Evolutionary conservation across 2,888 invertebrate species (phyloP).

Genomic region (Torymus aiolomorphi): DNA sequence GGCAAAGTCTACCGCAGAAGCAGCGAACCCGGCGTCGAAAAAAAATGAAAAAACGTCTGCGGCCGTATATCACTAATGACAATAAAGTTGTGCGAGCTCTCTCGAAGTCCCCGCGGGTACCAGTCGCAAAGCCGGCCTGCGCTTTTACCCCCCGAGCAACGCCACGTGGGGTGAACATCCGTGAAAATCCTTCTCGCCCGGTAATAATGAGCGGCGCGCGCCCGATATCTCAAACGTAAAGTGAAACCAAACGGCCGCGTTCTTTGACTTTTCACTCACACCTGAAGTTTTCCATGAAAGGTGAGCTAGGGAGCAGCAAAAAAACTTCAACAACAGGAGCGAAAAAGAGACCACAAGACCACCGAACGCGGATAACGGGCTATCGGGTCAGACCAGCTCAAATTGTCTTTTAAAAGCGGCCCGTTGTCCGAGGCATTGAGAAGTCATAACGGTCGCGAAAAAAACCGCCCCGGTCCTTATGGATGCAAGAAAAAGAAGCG

Average conservation of each 20-base stretch:
- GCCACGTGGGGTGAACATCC: slow-evolving; percentile 1
- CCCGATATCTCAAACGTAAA: neutral
- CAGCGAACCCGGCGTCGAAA: neutral
- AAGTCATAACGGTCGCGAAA: slow-evolving; percentile 6
- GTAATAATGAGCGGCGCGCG: neutral
- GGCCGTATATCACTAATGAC: slow-evolving; percentile 23
- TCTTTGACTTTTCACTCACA: neutral
- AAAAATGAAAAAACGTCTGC: neutral
- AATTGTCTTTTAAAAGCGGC: slow-evolving; percentile 37
- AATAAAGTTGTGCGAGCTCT: neutral
- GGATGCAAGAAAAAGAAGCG: neutral
- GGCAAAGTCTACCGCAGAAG: too few species aligned
- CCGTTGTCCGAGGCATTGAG: neutral
- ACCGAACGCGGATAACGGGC: slow-evolving; percentile 6
- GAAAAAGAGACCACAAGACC: neutral
- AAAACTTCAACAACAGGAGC: slow-evolving; percentile 3
- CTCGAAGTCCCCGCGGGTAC: too few species aligned
- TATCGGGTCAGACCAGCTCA: slow-evolving; percentile 28
- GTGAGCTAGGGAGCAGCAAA: neutral
- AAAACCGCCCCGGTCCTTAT: slow-evolving; percentile 6
- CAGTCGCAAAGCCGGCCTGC: neutral
- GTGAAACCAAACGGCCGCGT: slow-evolving; percentile 12
- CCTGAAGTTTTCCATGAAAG: slow-evolving; percentile 18
- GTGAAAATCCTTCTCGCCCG: neutral
- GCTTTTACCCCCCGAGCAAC: neutral